These are phyloP conservation scores for Pelodiscus sinensis DNA, from an alignment of 2,113 vertebrate species.

Conservation along the genomic window DNA sequence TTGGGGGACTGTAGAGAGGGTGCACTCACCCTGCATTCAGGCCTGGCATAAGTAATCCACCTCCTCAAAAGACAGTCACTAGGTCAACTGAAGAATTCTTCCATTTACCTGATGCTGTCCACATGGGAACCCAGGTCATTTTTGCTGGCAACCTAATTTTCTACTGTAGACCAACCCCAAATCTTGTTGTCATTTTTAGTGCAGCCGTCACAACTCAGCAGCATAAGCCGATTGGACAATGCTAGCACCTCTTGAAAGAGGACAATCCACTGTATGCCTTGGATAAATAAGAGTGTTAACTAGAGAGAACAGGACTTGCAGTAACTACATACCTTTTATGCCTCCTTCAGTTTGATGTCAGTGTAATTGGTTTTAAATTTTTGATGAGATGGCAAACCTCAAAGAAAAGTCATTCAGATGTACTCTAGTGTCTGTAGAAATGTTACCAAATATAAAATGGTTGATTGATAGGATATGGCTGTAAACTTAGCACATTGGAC, in stretches of 20 bases:
- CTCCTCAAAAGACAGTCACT: background rate
- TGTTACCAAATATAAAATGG: conserved; percentile 41
- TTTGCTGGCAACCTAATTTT: background rate
- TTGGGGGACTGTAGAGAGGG: too few species aligned
- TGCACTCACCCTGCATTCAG: too few species aligned
- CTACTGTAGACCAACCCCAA: background rate
- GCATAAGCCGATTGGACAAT: background rate
- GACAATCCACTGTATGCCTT: background rate
- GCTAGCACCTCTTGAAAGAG: conserved; percentile 28
- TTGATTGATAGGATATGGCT: conserved; percentile 41
- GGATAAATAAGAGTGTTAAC: background rate
- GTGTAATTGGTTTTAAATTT: conserved; percentile 74
- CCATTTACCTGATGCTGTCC: background rate
- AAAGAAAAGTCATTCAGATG: conserved; percentile 68
- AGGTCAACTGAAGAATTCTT: background rate
- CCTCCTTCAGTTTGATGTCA: conserved; percentile 65
- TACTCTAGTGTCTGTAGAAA: conserved; percentile 45
- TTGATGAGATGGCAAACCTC: conserved; percentile 71
- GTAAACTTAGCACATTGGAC: conserved; percentile 13
- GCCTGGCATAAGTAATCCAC: background rate
- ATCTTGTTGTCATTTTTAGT: conserved; percentile 18
- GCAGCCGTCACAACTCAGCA: background rate
- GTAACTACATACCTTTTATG: conserved; percentile 56
- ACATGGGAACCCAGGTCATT: background rate
- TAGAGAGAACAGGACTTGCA: conserved; percentile 48